Percentiles rank a stretch among this genome's conserved stretches.
Evolutionary conservation across 2,888 invertebrate species (phyloP).

Genomic region (Polymixis lichenea): DNA sequence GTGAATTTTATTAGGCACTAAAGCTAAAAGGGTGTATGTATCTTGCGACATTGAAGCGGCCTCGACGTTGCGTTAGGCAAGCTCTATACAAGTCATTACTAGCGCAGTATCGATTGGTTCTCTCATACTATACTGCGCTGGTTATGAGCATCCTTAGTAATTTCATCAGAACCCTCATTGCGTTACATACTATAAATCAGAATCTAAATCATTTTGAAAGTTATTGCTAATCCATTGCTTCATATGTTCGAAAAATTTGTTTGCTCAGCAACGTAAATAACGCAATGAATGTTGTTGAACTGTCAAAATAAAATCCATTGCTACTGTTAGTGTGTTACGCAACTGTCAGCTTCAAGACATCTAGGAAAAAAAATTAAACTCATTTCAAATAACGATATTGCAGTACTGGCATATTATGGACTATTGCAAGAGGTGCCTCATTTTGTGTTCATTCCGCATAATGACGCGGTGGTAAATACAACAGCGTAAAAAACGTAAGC

Average conservation of each 20-base stretch:
- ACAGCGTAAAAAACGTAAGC: constrained; percentile 56
- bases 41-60: constrained; percentile 83
- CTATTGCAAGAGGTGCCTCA: constrained; percentile 32
- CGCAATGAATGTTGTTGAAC: too few relatives aligned
- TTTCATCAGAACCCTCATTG: background rate
- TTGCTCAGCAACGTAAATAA: too few relatives aligned
- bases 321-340: too few relatives aligned
- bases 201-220: too few relatives aligned
- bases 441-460: constrained; percentile 44
- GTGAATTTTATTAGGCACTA: constrained; percentile 84
- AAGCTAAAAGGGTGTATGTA: constrained; percentile 86
- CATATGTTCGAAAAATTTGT: too few relatives aligned
- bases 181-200: too few relatives aligned
- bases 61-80: constrained; percentile 74
- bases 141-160: constrained; percentile 10
- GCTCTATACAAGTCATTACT: constrained; percentile 60
- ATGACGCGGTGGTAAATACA: constrained; percentile 38
- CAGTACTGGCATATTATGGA: constrained; percentile 23
- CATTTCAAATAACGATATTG: constrained; percentile 23
- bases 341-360: background rate
- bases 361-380: constrained; percentile 18
- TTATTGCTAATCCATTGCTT: too few relatives aligned
- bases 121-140: constrained; percentile 5
- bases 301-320: too few relatives aligned
- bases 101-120: constrained; percentile 34